Percentiles rank a stretch among this genome's conserved stretches.
Conservation (phyloP, 1,140 invertebrate genomes). For the Drosophila micromelanica region DNA sequence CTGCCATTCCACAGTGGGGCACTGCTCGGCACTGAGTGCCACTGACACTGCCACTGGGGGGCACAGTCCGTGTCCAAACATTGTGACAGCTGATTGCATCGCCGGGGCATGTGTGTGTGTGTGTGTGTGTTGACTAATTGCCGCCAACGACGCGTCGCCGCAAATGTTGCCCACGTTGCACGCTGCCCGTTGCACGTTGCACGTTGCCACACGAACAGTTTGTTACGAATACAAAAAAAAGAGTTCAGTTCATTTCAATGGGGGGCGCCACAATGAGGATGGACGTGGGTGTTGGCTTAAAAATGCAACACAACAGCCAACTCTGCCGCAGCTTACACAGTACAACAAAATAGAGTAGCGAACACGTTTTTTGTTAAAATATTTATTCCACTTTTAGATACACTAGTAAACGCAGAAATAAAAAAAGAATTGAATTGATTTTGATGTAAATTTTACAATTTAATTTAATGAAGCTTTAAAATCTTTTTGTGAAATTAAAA, state of each 20-base stretch:
- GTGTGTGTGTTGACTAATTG: constrained; percentile 67
- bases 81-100: constrained; percentile 76
- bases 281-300: constrained; percentile 19
- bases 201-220: constrained; percentile 1
- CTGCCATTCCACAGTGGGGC: constrained; percentile 56
- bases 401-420: no score
- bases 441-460: no score
- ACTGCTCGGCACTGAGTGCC: neutral
- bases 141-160: constrained; percentile 46
- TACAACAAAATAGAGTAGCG: neutral
- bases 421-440: no score
- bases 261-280: constrained; percentile 1
- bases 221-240: constrained; percentile 2
- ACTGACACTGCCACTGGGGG: constrained; percentile 2
- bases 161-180: neutral
- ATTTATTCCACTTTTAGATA: neutral
- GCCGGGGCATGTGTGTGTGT: constrained; percentile 6
- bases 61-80: constrained; percentile 58
- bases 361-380: no score
- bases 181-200: neutral
- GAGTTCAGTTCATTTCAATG: constrained; percentile 22
- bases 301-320: neutral
- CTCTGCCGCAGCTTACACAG: constrained; percentile 25
- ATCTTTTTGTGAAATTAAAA: no score
- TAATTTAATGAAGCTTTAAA: no score